phyloP scores from a whole-genome alignment of 2,888 invertebrate genomes.

The Scaeva pyrastri region DNA sequence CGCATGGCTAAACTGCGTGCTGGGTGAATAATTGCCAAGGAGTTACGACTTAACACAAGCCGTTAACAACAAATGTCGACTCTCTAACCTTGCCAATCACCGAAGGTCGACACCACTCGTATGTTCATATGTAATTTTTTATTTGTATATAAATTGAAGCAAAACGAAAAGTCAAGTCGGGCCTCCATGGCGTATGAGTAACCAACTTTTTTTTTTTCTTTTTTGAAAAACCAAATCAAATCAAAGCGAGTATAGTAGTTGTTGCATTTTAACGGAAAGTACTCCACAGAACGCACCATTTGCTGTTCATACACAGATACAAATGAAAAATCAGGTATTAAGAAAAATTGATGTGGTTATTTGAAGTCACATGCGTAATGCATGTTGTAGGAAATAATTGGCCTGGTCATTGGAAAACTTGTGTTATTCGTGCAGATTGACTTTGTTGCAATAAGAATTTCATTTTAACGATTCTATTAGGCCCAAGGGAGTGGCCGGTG shows the following conservation, averaged over 20 bases:
- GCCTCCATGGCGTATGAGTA: conserved; percentile 68
- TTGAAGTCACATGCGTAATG: conserved; percentile 17
- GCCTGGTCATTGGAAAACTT: neutral
- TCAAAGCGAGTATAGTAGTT: conserved; percentile 18
- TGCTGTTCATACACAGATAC: conserved; percentile 7
- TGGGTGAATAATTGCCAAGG: conserved; percentile 61
- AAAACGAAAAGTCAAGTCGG: conserved; percentile 63
- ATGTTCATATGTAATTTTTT: too few relatives aligned
- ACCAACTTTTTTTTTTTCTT: conserved; percentile 20
- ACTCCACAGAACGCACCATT: conserved; percentile 12
- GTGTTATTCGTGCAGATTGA: conserved; percentile 13
- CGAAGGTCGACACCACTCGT: conserved; percentile 50
- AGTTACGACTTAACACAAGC: conserved; percentile 57
- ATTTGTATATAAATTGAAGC: conserved; percentile 50
- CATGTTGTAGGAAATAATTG: conserved; percentile 47
- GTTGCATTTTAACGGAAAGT: conserved; percentile 55
- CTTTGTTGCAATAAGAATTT: conserved; percentile 45
- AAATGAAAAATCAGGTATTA: neutral
- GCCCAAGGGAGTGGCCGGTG: conserved; percentile 50
- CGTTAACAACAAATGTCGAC: conserved; percentile 42
- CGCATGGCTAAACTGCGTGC: conserved; percentile 29
- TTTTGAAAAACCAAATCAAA: conserved; percentile 40
- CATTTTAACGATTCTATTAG: conserved; percentile 63
- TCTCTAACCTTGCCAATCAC: conserved; percentile 63
- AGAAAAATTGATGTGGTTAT: neutral